These are phyloP conservation scores for Benitochromis conjunctus DNA, from an alignment of 2,113 vertebrate species.

Conservation along the genomic window DNA sequence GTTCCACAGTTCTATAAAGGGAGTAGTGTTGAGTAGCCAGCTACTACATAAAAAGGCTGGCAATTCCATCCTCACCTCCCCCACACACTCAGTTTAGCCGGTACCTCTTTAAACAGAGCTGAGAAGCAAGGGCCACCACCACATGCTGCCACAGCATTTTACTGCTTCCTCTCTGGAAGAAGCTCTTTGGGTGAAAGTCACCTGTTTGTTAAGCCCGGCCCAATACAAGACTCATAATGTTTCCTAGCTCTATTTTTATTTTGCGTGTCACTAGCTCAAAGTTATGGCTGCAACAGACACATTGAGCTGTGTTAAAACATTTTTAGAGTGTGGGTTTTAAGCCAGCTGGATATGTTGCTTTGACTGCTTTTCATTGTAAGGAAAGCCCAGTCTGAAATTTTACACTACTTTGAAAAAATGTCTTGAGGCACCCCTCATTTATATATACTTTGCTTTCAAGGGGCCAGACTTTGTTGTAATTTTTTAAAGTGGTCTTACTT, in stretches of 20 bases:
- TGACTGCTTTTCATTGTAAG: neutral
- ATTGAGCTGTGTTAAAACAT: neutral
- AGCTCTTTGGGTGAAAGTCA: constrained; percentile 13
- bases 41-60: neutral
- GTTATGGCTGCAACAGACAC: neutral
- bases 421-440: neutral
- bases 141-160: neutral
- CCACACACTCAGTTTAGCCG: neutral
- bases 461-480: neutral
- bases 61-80: neutral
- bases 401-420: neutral
- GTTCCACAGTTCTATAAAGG: constrained; percentile 27
- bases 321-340: neutral
- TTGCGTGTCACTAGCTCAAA: constrained; percentile 1
- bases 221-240: neutral
- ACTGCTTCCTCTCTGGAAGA: constrained; percentile 29
- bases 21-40: neutral
- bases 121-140: neutral
- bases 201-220: neutral
- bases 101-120: constrained; percentile 34
- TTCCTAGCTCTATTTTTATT: neutral
- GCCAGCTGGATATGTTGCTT: neutral
- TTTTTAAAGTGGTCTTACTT: neutral
- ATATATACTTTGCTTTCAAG: neutral
- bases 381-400: neutral